Evolutionary conservation across 2,888 invertebrate species (phyloP), one percentile per base, ranked within the genome.

Genomic region (Caenorhabditis sulstoni): DNA sequence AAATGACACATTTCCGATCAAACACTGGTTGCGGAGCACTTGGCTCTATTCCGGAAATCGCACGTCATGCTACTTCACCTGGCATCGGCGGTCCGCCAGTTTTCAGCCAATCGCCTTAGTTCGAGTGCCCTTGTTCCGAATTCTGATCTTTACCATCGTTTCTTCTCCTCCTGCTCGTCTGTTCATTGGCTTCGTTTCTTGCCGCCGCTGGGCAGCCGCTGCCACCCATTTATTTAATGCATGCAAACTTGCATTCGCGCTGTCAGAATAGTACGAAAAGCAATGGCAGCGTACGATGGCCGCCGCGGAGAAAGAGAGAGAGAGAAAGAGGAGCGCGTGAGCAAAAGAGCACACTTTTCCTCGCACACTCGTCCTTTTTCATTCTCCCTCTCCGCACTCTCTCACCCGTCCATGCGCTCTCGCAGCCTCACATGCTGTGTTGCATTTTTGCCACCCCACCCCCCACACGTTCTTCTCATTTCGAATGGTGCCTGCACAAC

Each of bases 201-300:
- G 3, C 47, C 18, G 7, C 18, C 14, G 16, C 47, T 9, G 37
- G 11, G 23, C 52, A 55, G 53, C 55, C 45, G 23, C 50, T 61
- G 57, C 71, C 73, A 73, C 73, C 73, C 73, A 73, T 73, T 73
- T 64, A 73, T 73, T 73, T 73, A 73, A 73, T 73, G 73, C 73
- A 73, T 73, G 73, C 73, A 73, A 73, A 73, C 73, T 73, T 73
- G 58, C 73, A 73, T 73, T 73, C 73, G 35, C 59, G 71, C 71
- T 39, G 71, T 64, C 50, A 18, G 73, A 73, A 73, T 73, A 73
- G 73, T 73, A 73, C 73, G 73, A 73, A 73, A 62, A 71, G 71
- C 71, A 71, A 64, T 73, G 73, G 73, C 73, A 73, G 73, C 64
- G 73, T 73, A 64, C 68, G 39, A 44, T 50, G 57, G 57, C 57